Percentiles rank a stretch among this genome's conserved stretches.
Evolutionary conservation across 30 jellyfish, hydroid and myxozoan genomes (phyloP).

Genomic region (Chrysaora quinquecirrha): DNA sequence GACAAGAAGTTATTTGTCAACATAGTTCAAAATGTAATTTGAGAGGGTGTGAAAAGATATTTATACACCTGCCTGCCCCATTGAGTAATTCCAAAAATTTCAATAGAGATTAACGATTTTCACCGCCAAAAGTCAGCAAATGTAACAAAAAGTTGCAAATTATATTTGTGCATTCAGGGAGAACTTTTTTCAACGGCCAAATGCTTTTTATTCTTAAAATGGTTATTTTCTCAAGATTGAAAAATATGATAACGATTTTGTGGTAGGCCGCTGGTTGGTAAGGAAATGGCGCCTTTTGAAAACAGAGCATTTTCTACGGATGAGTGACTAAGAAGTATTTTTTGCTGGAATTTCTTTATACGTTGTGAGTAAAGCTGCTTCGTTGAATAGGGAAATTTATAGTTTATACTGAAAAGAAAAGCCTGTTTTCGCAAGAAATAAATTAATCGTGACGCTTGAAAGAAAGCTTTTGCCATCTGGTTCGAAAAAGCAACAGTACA

Average conservation of each 20-base stretch:
- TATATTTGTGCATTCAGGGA: too few species aligned
- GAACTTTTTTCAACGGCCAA: too few species aligned
- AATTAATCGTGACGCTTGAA: too few species aligned
- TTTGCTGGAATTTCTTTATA: conserved; percentile 1
- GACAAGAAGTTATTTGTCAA: background rate
- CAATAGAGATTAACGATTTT: too few species aligned
- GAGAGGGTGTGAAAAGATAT: background rate
- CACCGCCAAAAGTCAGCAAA: too few species aligned
- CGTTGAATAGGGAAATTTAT: background rate
- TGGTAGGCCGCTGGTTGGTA: conserved; percentile 53
- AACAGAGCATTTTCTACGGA: conserved; percentile 62
- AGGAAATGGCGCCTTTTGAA: conserved; percentile 78
- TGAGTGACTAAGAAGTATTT: conserved; percentile 44
- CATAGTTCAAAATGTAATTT: background rate
- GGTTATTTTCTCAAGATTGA: background rate
- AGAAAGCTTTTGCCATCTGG: too few species aligned
- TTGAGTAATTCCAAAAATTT: background rate
- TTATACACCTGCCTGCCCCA: background rate
- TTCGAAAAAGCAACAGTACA: background rate
- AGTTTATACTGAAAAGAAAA: background rate
- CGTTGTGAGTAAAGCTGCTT: background rate
- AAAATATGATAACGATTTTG: conserved; percentile 32
- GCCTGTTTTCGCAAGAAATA: too few species aligned
- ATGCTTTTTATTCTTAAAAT: conserved; percentile 18
- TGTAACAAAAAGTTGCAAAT: too few species aligned